Evolutionary conservation across 2,888 invertebrate species (phyloP), one percentile per base, ranked within the genome.

Genomic region (Melieria crassipennis): DNA sequence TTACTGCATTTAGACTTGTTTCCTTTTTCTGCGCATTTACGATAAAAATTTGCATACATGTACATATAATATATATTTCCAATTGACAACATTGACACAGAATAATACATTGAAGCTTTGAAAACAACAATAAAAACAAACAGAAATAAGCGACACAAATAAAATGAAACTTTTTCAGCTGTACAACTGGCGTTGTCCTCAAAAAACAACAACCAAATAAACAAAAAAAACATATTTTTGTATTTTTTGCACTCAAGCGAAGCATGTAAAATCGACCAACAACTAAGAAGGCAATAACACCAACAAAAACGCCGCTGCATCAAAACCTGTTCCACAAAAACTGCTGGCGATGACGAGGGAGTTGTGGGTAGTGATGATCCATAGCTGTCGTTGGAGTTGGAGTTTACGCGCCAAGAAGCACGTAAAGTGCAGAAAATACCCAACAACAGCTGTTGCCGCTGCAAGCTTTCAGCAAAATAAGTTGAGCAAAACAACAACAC

Each of bases 361-460:
- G 10, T 13, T n/a, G 13, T 16, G 55, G 55, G n/a, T 55, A 55
- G 13, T 6, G n/a, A 13, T 13, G n/a, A 16, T 5, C n/a, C 55
- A 6, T 13, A 6, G 55, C 7, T 16, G 10, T 13, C 9, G 6
- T 55, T 55, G n/a, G 4, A 5, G 13, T 6, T 55, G 55, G 6
- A n/a, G 55, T 52, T 7, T 52, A 52, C 55, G 65, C 13, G 65
- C 42, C 7, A 65, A 52, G 52, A 65, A 52, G 52, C 65, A 65
- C 65, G 65, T 65, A 65, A 50, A 50, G 13, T 58, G 16, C 7
- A 1, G n/a, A 7, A 9, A 55, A 5, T 46, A 11, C 9, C 5
- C 16, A 11, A 63, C 30, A 63, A 63, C 63, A 63, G 63, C 63
- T 63, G 63, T 63, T 63, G 45, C n/a, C 30, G 30, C 30, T 30